Base-by-base conservation (phyloP, 1,140 invertebrate species). In the Calosoma granatense region DNA sequence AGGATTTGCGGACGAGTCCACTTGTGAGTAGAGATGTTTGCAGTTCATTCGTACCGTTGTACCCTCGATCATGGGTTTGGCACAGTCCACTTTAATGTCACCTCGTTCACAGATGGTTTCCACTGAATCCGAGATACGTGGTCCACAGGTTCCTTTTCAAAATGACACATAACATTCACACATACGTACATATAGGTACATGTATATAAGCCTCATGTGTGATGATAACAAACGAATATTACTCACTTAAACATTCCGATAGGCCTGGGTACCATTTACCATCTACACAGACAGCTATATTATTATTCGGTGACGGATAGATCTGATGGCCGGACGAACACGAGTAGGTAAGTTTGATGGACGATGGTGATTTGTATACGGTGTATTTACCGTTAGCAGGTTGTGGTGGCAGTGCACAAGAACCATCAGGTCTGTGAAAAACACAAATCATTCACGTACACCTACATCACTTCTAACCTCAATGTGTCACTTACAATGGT, bases 1-100 rank as follows among this genome's bases (percentile, higher is more conserved):
- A 17, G 14, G 14, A 51, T 51, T 15, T 4, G 11, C 20, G 3
- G 19, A 6, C 11, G 17, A 19, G 4, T 17, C 17, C 4, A 47
- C 4, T 47, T 47, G 6, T 4, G 41, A 12, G 15, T 53, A 53
- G 22, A 4, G 19, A 9, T 53, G 19, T 53, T 58, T 54, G 51
- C 64, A 66, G 22, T 56, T 57, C 41, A 59, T 64, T 9, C 51
- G 62, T 0, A 61, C 56, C 1, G 15, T 39, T 12, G 63, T 61
- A 12, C 54, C 59, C 17, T 58, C 53, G 15, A 57, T 58, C 3
- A 63, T 59, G n/a, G 2, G 11, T 4, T 53, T 15, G 22, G 4
- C 6, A 53, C 51, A 53, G 11, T 20, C 12, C 17, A 9, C 3
- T 6, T 2, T 3, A 22, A 21, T 53, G 9, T 15, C 20, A 53